These are phyloP conservation scores for Channa maculata DNA, from an alignment of 2,113 vertebrate genomes.

Conservation along the genomic window DNA sequence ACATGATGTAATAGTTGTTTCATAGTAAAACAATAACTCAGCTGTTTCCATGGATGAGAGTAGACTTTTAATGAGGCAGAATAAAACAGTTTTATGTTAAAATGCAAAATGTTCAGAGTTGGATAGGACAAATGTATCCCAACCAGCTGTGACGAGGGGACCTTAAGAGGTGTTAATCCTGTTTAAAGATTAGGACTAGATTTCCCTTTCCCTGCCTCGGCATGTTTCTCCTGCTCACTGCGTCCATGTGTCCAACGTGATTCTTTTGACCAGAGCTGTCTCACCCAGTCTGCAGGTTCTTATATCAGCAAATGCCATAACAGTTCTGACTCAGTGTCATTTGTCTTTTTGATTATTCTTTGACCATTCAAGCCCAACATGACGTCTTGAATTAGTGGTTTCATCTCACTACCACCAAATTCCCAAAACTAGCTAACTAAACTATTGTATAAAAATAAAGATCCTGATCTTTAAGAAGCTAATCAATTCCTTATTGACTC, in stretches of 20 bases:
- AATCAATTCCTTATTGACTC: too few species aligned
- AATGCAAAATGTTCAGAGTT: not conserved
- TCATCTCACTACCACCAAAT: too few species aligned
- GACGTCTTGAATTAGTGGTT: too few species aligned
- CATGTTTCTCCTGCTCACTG: slow-evolving; percentile 37
- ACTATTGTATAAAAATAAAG: too few species aligned
- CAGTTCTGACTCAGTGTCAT: too few species aligned
- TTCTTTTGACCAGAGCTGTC: not conserved
- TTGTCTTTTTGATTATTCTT: too few species aligned
- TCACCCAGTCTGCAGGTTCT: not conserved
- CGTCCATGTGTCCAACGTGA: slow-evolving; percentile 43
- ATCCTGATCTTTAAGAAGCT: too few species aligned
- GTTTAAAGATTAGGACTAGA: slow-evolving; percentile 70
- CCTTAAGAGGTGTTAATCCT: slow-evolving; percentile 71
- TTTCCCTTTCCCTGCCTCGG: slow-evolving; percentile 62
- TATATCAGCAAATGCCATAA: not conserved
- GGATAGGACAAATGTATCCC: slow-evolving; percentile 7
- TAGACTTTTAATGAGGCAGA: not conserved
- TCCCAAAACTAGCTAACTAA: too few species aligned
- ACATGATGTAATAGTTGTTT: not conserved
- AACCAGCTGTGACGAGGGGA: slow-evolving; percentile 18
- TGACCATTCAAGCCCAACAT: too few species aligned
- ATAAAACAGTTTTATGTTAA: not conserved
- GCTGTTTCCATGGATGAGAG: not conserved
- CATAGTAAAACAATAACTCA: not conserved